Conservation (phyloP, 2,113 vertebrate species). For the Athene cunicularia region DNA sequence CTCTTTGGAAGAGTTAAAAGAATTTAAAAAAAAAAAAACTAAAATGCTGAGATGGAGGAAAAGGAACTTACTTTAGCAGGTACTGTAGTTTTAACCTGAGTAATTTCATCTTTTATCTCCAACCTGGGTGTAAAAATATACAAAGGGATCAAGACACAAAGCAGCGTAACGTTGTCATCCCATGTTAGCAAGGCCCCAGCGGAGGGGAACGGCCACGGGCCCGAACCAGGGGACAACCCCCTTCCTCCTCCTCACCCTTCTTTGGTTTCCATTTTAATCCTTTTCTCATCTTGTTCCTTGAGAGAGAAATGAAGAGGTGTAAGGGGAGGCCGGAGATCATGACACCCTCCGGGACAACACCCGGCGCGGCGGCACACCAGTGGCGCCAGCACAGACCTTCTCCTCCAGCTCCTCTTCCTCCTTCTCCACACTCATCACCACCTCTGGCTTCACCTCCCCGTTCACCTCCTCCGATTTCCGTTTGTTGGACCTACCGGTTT, state of each 20-base stretch:
- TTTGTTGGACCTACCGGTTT: constrained; percentile 76
- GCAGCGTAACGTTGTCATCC: accelerated
- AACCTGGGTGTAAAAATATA: constrained; percentile 56
- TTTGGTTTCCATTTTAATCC: constrained; percentile 81
- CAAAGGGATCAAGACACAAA: not conserved
- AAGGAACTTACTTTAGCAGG: constrained; percentile 79
- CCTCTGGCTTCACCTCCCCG: constrained; percentile 69
- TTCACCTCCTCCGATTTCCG: constrained; percentile 86
- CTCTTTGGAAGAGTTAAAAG: not conserved
- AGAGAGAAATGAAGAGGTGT: not conserved
- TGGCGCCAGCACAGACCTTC: not conserved
- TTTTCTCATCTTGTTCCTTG: constrained; percentile 86
- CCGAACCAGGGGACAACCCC: too few relatives aligned
- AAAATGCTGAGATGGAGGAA: accelerated
- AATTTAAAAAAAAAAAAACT: too few relatives aligned
- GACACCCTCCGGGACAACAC: not conserved
- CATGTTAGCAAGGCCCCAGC: accelerated
- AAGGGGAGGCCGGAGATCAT: not conserved
- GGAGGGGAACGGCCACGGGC: not conserved
- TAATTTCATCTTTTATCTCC: constrained; percentile 68
- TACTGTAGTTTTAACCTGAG: constrained; percentile 66
- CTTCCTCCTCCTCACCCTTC: constrained; percentile 75
- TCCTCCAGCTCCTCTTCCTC: constrained; percentile 59
- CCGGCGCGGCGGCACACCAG: accelerated
- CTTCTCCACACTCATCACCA: constrained; percentile 44